Percentiles rank a stretch among this genome's conserved stretches.
phyloP scores from a whole-genome alignment of 1,140 invertebrate species.

The Asobara japonica region DNA sequence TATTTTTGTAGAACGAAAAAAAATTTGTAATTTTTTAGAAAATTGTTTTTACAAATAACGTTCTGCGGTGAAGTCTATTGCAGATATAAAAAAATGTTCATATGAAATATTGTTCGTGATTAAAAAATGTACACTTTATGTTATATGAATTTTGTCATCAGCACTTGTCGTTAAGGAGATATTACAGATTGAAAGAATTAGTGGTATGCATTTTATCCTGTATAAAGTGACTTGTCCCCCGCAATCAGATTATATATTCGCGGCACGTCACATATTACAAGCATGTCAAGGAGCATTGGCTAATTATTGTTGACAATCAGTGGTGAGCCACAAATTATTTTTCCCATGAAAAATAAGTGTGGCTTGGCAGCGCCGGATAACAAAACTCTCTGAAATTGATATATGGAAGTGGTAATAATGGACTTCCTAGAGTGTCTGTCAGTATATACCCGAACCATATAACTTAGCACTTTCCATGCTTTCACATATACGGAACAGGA shows the following conservation, averaged over 20 bases:
- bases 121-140: too few species aligned
- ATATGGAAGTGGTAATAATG: neutral
- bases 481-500: neutral
- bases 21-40: too few species aligned
- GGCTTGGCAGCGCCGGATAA: neutral
- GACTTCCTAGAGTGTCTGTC: neutral
- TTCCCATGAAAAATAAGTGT: neutral
- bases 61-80: too few species aligned
- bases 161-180: too few species aligned
- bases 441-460: neutral
- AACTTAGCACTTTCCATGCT: neutral
- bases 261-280: neutral
- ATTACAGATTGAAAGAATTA: too few species aligned
- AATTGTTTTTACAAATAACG: too few species aligned
- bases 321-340: neutral
- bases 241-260: constrained; percentile 40
- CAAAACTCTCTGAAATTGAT: neutral
- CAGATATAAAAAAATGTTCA: too few species aligned
- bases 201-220: too few species aligned
- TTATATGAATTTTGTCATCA: too few species aligned
- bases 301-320: constrained; percentile 37
- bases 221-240: constrained; percentile 6
- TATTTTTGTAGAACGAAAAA: too few species aligned
- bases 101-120: too few species aligned
- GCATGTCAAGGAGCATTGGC: constrained; percentile 43